Percentiles rank a stretch among this genome's conserved stretches.
Evolutionary conservation across 2,888 invertebrate species (phyloP).

Genomic region (Hyles lineata): DNA sequence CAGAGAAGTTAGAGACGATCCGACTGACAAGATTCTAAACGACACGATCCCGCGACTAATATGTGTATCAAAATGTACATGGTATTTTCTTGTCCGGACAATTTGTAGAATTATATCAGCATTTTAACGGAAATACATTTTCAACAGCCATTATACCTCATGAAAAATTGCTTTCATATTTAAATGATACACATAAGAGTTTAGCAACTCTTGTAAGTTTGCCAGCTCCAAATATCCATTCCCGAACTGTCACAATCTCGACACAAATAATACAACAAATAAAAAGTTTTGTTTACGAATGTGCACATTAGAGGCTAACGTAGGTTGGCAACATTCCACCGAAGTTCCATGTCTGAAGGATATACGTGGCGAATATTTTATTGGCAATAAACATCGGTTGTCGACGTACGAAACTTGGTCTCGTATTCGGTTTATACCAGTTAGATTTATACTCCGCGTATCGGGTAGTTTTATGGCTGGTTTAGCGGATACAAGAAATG

Average conservation of each 20-base stretch:
- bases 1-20: no score
- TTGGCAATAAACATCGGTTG: slow-evolving; percentile 43
- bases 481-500: not conserved
- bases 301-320: slow-evolving; percentile 6
- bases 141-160: no score
- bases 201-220: not conserved
- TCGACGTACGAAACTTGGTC: not conserved
- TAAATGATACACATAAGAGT: not conserved
- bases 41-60: no score
- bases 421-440: not conserved
- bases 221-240: not conserved
- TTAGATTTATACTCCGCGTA: not conserved
- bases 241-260: not conserved
- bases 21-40: no score
- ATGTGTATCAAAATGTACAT: not conserved
- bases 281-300: slow-evolving; percentile 19
- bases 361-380: slow-evolving; percentile 40
- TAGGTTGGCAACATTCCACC: slow-evolving; percentile 44
- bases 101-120: no score
- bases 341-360: slow-evolving; percentile 42
- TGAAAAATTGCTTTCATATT: not conserved
- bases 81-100: not conserved
- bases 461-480: not conserved
- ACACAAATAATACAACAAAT: slow-evolving; percentile 11
- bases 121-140: no score